Evolutionary conservation across 2,888 invertebrate genomes (phyloP).

Genomic region (Piscicola geometra): DNA sequence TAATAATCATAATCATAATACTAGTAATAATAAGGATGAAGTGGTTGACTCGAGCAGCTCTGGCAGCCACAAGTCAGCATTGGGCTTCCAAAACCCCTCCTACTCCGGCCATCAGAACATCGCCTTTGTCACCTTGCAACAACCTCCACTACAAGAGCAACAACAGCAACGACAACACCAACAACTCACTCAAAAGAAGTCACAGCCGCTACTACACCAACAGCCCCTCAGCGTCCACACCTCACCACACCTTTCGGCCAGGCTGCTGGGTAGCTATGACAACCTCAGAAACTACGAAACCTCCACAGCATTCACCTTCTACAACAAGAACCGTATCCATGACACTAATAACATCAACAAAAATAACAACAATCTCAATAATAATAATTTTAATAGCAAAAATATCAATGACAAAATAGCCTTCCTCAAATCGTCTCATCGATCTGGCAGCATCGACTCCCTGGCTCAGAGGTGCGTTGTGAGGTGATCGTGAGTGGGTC

Average conservation of each 20-base stretch:
- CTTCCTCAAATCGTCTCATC: not conserved
- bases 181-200: not conserved
- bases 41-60: not conserved
- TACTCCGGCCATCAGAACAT: not conserved
- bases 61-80: not conserved
- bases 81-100: conserved; percentile 6
- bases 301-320: too few species aligned
- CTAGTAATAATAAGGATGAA: not conserved
- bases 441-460: conserved; percentile 8
- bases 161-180: not conserved
- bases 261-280: not conserved
- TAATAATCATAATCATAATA: not conserved
- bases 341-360: too few species aligned
- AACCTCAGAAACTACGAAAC: not conserved
- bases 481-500: too few species aligned
- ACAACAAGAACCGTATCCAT: too few species aligned
- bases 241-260: not conserved
- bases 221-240: not conserved
- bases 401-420: too few species aligned
- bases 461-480: not conserved
- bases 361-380: too few species aligned
- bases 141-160: too few species aligned
- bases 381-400: too few species aligned
- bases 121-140: not conserved
- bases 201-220: not conserved